Percentiles rank a stretch among this genome's conserved stretches.
Conservation (phyloP, 64 coral and sea anemone genomes). For the Porites lutea region DNA sequence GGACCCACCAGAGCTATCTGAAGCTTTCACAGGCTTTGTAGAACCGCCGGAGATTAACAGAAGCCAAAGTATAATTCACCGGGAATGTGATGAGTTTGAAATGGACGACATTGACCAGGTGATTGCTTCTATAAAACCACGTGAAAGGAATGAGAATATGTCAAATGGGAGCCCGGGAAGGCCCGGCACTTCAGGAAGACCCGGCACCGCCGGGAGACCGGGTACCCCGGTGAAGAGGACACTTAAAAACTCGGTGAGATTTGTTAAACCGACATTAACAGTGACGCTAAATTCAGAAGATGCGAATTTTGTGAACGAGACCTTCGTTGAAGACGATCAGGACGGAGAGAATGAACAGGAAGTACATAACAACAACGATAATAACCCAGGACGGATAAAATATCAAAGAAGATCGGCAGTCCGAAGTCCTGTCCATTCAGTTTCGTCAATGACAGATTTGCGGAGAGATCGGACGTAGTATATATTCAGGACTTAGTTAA, state of each 20-base stretch:
- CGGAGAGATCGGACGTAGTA: background rate
- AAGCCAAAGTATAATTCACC: constrained; percentile 24
- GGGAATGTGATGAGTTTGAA: constrained; percentile 67
- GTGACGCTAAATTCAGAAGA: constrained; percentile 72
- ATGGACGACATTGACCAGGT: constrained; percentile 77
- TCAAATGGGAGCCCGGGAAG: constrained; percentile 34
- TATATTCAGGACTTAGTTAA: constrained; percentile 8
- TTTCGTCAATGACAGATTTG: background rate
- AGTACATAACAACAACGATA: background rate
- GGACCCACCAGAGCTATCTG: constrained; percentile 71
- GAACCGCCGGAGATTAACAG: constrained; percentile 5
- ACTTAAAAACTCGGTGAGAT: constrained; percentile 69
- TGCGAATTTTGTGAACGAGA: constrained; percentile 54
- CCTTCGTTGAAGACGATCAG: constrained; percentile 46
- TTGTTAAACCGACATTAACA: constrained; percentile 88
- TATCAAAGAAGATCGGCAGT: background rate
- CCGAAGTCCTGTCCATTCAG: background rate
- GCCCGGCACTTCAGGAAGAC: background rate
- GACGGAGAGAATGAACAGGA: constrained; percentile 18
- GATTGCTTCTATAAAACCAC: constrained; percentile 54
- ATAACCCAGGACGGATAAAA: background rate
- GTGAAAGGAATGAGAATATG: background rate
- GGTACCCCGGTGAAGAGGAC: constrained; percentile 83
- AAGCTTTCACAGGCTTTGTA: constrained; percentile 66
- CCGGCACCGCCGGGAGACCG: constrained; percentile 27